A percentile compares a stretch with the other conserved stretches of the same genome.
Conservation (phyloP, 2,888 invertebrate genomes). For the Muschampia plurimacula region DNA sequence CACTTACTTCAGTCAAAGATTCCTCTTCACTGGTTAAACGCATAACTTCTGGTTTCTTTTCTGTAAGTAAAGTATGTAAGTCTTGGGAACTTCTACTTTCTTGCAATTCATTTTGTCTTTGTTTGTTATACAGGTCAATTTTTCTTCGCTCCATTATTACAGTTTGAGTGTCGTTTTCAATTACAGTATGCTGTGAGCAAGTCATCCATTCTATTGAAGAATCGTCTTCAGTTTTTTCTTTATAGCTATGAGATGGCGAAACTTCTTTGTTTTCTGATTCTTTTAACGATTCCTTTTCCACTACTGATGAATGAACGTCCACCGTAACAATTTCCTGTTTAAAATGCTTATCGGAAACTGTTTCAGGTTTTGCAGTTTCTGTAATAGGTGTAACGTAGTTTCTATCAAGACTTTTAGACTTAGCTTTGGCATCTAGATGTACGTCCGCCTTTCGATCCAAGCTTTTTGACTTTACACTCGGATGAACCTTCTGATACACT, state of each 20-base stretch:
- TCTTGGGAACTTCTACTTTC: conserved; percentile 74
- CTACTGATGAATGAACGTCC: conserved; percentile 74
- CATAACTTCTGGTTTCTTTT: conserved; percentile 78
- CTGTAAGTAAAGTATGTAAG: conserved; percentile 62
- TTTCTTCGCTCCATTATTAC: conserved; percentile 87
- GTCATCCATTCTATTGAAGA: conserved; percentile 81
- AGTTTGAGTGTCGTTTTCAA: conserved; percentile 86
- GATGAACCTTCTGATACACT: conserved; percentile 84
- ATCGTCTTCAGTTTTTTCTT: conserved; percentile 78
- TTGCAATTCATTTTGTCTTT: conserved; percentile 78
- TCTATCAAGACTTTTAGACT: conserved; percentile 89
- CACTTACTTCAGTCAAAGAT: conserved; percentile 88
- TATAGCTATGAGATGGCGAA: conserved; percentile 74
- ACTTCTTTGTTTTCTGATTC: conserved; percentile 59
- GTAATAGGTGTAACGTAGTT: conserved; percentile 82
- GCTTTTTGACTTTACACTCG: conserved; percentile 87
- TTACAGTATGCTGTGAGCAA: conserved; percentile 74
- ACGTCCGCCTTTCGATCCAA: conserved; percentile 87
- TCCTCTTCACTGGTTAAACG: conserved; percentile 88
- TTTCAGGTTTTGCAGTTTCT: conserved; percentile 59
- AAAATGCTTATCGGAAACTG: conserved; percentile 71
- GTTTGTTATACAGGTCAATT: conserved; percentile 86
- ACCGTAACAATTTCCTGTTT: conserved; percentile 81
- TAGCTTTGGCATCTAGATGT: conserved; percentile 84
- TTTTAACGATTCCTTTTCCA: conserved; percentile 58